Conservation (phyloP, 2,797 vertebrate genomes). For the Dicrostonyx torquatus region DNA sequence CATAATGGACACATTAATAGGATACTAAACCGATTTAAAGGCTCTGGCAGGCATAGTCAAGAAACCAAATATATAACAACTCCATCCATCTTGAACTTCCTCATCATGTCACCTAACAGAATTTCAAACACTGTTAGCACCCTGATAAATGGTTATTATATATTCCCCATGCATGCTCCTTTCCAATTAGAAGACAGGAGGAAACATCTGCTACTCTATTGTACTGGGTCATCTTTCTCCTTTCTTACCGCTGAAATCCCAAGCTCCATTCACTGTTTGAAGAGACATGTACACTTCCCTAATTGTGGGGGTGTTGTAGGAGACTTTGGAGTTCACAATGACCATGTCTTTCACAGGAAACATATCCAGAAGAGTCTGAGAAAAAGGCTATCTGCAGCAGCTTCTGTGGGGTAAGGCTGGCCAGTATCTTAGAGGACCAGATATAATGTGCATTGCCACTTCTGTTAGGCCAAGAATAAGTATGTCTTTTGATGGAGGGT, state of each 20-base stretch:
- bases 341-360: background rate
- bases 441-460: background rate
- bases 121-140: conserved; percentile 75
- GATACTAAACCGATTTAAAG: conserved; percentile 78
- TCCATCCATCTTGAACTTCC: conserved; percentile 71
- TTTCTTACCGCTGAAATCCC: conserved; percentile 28
- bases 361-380: background rate
- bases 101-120: conserved; percentile 71
- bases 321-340: background rate
- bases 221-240: conserved; percentile 22
- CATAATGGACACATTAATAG: conserved; percentile 79
- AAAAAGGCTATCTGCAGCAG: background rate
- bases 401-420: background rate
- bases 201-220: conserved; percentile 34
- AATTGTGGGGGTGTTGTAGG: background rate
- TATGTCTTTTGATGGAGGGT: background rate
- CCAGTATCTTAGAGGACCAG: background rate
- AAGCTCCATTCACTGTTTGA: background rate
- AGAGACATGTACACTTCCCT: background rate
- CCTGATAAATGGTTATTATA: conserved; percentile 71
- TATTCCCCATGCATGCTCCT: conserved; percentile 44
- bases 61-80: conserved; percentile 75
- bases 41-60: conserved; percentile 72
- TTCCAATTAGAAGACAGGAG: conserved; percentile 67
- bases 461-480: background rate